phyloP scores from a whole-genome alignment of 2,888 invertebrate genomes.

The Chymomyza amoena region DNA sequence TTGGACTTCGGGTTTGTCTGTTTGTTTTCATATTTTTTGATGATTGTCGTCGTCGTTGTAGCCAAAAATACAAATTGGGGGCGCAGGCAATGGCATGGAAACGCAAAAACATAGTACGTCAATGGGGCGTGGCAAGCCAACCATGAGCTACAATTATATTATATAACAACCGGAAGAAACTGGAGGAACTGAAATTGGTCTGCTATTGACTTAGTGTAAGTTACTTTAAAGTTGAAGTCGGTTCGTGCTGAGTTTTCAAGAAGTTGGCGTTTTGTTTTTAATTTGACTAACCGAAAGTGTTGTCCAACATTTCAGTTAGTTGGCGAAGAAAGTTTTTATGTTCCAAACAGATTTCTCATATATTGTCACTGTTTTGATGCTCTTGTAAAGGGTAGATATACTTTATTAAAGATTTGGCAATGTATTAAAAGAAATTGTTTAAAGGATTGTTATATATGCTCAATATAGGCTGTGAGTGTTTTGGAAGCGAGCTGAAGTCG shows the following conservation, averaged over 20 bases:
- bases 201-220: background rate
- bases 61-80: slow-evolving; percentile 44
- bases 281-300: slow-evolving; percentile 42
- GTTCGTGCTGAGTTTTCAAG: background rate
- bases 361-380: background rate
- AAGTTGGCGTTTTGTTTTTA: slow-evolving; percentile 32
- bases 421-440: background rate
- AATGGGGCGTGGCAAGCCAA: background rate
- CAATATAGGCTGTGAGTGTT: too few species aligned
- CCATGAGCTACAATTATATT: background rate
- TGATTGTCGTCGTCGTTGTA: background rate
- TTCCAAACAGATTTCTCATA: slow-evolving; percentile 49
- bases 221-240: background rate
- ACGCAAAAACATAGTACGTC: slow-evolving; percentile 16
- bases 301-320: slow-evolving; percentile 35
- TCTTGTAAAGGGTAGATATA: background rate
- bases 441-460: too few species aligned
- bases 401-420: background rate
- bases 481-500: too few species aligned
- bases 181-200: background rate
- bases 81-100: slow-evolving; percentile 36
- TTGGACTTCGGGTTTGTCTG: slow-evolving; percentile 33
- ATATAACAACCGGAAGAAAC: background rate
- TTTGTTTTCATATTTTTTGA: slow-evolving; percentile 42
- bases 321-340: slow-evolving; percentile 49